Conservation (phyloP, 2,888 invertebrate species). For the Augiades crinisus region DNA sequence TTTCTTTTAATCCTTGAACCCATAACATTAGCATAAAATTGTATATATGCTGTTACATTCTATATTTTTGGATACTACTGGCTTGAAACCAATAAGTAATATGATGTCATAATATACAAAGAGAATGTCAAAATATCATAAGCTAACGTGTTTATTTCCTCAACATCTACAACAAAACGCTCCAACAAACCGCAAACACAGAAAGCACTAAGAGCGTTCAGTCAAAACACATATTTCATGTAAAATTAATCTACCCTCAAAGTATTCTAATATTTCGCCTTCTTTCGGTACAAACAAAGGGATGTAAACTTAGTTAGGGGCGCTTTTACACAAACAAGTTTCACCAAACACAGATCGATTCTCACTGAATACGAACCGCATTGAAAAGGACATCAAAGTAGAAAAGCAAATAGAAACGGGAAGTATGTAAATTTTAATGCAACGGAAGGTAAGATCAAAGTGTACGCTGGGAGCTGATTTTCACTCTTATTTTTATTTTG, state of each 20-base stretch:
- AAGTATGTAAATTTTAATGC: conserved; percentile 78
- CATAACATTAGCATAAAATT: no score
- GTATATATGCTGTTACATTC: no score
- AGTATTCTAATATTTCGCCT: conserved; percentile 30
- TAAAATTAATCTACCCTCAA: conserved; percentile 2
- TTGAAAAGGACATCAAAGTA: conserved; percentile 71
- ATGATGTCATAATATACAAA: no score
- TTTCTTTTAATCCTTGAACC: no score
- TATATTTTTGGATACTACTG: no score
- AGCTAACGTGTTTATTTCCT: not conserved
- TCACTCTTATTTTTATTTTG: conserved; percentile 39
- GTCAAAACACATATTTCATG: conserved; percentile 9
- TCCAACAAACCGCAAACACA: not conserved
- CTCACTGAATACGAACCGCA: conserved; percentile 46
- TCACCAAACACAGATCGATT: conserved; percentile 34
- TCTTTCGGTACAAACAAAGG: conserved; percentile 30
- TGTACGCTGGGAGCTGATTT: conserved; percentile 40
- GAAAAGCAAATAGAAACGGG: conserved; percentile 60
- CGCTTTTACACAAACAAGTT: conserved; percentile 37
- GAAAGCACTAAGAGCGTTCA: not conserved
- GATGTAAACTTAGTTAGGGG: conserved; percentile 36
- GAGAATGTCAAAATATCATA: no score
- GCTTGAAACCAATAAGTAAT: no score
- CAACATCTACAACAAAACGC: not conserved
- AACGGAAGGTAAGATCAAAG: conserved; percentile 68